Conservation (phyloP, 2,888 invertebrate species). For the Boloria euphrosyne region DNA sequence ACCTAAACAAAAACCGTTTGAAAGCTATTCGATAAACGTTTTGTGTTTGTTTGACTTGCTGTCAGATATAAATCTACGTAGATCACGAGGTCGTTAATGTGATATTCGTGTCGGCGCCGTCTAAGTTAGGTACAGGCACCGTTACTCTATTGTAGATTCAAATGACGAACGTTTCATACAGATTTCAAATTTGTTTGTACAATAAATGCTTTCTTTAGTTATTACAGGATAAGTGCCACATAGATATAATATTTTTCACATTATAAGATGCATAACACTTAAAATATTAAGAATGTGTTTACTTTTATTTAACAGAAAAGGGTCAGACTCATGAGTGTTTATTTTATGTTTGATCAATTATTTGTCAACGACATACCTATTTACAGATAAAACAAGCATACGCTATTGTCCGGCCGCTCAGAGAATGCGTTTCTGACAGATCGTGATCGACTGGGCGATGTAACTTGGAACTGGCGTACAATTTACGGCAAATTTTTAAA, state of each 20-base stretch:
- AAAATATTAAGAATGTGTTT: too few species aligned
- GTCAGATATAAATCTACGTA: constrained; percentile 77
- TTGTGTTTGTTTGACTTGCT: constrained; percentile 52
- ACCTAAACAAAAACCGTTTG: constrained; percentile 35
- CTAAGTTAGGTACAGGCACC: constrained; percentile 61
- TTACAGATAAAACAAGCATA: too few species aligned
- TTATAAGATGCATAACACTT: too few species aligned
- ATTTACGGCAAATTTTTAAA: too few species aligned
- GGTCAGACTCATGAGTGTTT: too few species aligned
- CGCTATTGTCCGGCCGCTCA: too few species aligned
- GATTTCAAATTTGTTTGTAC: constrained; percentile 75
- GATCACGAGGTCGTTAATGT: constrained; percentile 80
- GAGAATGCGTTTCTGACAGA: too few species aligned
- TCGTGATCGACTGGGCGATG: too few species aligned
- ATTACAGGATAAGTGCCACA: background rate
- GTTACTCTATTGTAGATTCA: constrained; percentile 78
- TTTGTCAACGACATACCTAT: too few species aligned
- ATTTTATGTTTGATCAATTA: too few species aligned
- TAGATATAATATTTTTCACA: constrained; percentile 3
- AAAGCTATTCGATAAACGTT: constrained; percentile 33
- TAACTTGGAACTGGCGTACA: too few species aligned
- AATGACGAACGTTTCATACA: constrained; percentile 52
- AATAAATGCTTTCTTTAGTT: constrained; percentile 49
- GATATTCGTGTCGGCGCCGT: constrained; percentile 78
- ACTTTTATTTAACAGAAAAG: too few species aligned